These are phyloP conservation scores for Epirrhoe tristata DNA, from an alignment of 2,888 invertebrate genomes.

Conservation along the genomic window DNA sequence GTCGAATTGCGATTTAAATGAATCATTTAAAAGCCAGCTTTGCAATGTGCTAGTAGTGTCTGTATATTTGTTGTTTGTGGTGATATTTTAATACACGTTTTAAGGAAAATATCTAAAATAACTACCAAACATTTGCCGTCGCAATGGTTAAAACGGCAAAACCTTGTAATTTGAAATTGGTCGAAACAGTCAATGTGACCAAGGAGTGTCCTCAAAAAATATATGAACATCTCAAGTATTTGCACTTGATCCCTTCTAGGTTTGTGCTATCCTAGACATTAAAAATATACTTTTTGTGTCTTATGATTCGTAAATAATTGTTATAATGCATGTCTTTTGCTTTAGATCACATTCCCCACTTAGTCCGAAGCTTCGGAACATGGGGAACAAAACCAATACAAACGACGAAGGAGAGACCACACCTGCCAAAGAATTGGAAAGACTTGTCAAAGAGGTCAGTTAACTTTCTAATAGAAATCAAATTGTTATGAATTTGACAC, in stretches of 20 bases:
- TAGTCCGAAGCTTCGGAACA: conserved; percentile 85
- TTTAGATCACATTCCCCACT: conserved; percentile 87
- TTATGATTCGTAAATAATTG: not conserved
- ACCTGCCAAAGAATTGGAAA: conserved; percentile 90
- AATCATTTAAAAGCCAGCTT: conserved; percentile 24
- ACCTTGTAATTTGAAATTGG: conserved; percentile 16
- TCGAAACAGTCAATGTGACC: conserved; percentile 1
- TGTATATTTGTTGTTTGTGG: conserved; percentile 9
- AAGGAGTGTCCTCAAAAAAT: conserved; percentile 24
- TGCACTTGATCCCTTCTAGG: conserved; percentile 28
- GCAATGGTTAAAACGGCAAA: conserved; percentile 20
- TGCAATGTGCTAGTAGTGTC: conserved; percentile 5
- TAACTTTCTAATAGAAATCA: not conserved
- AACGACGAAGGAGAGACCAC: conserved; percentile 86
- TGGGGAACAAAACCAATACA: conserved; percentile 80
- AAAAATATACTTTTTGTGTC: not conserved
- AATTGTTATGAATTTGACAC: not conserved
- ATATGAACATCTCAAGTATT: conserved; percentile 26
- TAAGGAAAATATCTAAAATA: not conserved
- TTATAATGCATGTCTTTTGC: conserved; percentile 24
- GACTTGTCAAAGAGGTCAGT: conserved; percentile 89
- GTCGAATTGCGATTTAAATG: conserved; percentile 23
- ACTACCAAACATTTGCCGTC: not conserved
- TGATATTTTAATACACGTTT: not conserved
- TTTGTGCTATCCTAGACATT: conserved; percentile 14